phyloP scores from a whole-genome alignment of 2,797 vertebrate species.

The Trichosurus vulpecula region DNA sequence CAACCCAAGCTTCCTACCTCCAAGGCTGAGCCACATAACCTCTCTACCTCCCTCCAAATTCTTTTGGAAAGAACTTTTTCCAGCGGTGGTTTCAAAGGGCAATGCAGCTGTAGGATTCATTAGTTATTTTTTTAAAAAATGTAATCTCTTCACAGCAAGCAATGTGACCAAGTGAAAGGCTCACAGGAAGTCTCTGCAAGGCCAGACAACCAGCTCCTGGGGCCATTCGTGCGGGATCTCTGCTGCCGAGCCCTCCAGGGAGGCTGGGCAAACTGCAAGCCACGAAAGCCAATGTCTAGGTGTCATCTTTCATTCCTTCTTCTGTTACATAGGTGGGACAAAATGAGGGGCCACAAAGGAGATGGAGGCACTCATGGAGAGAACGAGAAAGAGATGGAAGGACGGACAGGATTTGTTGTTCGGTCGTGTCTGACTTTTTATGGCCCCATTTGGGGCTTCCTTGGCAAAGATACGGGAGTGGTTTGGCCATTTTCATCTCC shows the following conservation, averaged over 20 bases:
- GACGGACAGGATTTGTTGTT: neutral
- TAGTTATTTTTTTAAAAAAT: constrained; percentile 14
- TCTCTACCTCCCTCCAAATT: neutral
- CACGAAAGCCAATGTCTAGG: constrained; percentile 85
- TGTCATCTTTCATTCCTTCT: constrained; percentile 82
- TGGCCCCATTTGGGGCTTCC: neutral
- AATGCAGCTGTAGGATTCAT: constrained; percentile 60
- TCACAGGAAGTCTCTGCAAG: constrained; percentile 82
- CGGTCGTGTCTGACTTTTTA: neutral
- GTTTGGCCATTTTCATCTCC: neutral
- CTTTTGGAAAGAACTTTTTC: constrained; percentile 48
- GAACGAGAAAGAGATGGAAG: neutral
- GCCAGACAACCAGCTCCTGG: constrained; percentile 81
- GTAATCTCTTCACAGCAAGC: constrained; percentile 62
- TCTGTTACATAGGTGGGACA: constrained; percentile 74
- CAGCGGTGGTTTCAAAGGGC: constrained; percentile 32
- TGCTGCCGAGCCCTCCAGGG: constrained; percentile 83
- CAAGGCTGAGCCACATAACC: neutral
- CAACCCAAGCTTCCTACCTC: constrained; percentile 20
- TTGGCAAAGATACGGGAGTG: neutral
- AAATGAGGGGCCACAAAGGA: constrained; percentile 64
- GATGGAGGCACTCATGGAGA: neutral
- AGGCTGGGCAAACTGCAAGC: constrained; percentile 74
- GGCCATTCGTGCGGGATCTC: constrained; percentile 85
- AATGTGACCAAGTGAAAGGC: constrained; percentile 70